A percentile compares a stretch with the other conserved stretches of the same genome.
Evolutionary conservation across 2,797 vertebrate genomes (phyloP).

Genomic region (Danio kyathit): DNA sequence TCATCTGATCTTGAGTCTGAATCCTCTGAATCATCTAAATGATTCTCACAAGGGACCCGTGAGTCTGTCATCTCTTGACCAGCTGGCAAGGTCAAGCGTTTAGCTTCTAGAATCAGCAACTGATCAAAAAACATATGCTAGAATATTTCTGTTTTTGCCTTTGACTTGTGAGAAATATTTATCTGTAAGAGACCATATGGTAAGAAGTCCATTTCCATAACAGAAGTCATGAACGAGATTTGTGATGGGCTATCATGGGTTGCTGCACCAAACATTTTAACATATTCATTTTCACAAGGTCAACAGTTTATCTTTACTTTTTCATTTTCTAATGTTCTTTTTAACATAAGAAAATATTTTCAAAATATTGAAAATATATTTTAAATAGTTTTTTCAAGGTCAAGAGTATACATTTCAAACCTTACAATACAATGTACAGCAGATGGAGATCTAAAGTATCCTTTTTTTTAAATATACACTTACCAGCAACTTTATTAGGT

Average conservation of each 20-base stretch:
- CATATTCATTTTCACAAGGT: conserved; percentile 12
- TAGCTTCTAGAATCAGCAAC: conserved; percentile 53
- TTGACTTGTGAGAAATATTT: conserved; percentile 23
- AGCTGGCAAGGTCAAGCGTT: conserved; percentile 72
- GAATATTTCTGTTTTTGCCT: conserved; percentile 20
- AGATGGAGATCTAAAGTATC: no score
- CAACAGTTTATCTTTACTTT: neutral
- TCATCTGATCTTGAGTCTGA: conserved; percentile 26
- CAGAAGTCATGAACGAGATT: conserved; percentile 28
- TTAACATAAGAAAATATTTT: no score
- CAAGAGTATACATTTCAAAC: no score
- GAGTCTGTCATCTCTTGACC: conserved; percentile 58
- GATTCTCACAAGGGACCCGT: conserved; percentile 63
- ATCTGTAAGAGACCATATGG: conserved; percentile 37
- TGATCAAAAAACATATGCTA: conserved; percentile 59
- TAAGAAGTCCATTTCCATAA: conserved; percentile 16
- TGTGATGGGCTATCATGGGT: conserved; percentile 20
- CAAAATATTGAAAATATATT: no score
- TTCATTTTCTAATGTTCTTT: no score
- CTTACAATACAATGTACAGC: no score
- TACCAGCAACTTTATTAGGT: no score
- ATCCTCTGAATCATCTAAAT: conserved; percentile 48
- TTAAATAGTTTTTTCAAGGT: no score
- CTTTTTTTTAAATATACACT: no score
- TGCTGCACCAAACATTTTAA: conserved; percentile 8